phyloP scores from a whole-genome alignment of 2,888 invertebrate genomes.

The Nephrotoma guestfalica region DNA sequence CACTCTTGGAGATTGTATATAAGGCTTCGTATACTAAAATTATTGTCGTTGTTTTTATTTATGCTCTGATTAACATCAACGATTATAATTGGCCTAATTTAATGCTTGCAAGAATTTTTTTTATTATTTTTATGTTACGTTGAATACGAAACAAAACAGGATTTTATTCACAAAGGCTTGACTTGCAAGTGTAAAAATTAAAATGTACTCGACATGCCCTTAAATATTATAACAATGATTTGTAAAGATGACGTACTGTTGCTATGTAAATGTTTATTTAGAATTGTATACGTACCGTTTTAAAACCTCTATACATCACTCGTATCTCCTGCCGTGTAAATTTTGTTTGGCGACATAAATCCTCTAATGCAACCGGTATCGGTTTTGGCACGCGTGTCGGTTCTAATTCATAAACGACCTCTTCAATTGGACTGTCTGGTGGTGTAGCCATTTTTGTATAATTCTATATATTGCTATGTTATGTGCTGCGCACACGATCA shows the following conservation, averaged over 20 bases:
- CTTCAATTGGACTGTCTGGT: slow-evolving; percentile 74
- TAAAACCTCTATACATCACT: slow-evolving; percentile 95
- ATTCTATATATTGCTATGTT: not conserved
- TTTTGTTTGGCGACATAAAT: slow-evolving; percentile 83
- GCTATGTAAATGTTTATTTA: not conserved
- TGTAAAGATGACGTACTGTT: not conserved
- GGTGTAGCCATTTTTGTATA: slow-evolving; percentile 57
- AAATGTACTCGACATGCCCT: too few species aligned
- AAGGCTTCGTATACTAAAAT: not conserved
- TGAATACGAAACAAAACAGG: not conserved
- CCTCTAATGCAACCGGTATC: slow-evolving; percentile 75
- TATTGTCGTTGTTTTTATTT: not conserved
- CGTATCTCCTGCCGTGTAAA: slow-evolving; percentile 91
- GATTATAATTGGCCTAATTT: not conserved
- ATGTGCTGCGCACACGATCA: not conserved
- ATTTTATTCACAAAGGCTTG: too few species aligned
- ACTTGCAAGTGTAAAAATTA: too few species aligned
- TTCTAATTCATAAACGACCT: slow-evolving; percentile 74
- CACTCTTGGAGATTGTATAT: not conserved
- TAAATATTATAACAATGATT: too few species aligned
- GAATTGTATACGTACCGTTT: slow-evolving; percentile 34
- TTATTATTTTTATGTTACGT: not conserved
- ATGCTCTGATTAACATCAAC: not conserved
- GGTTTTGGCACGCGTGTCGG: slow-evolving; percentile 62
- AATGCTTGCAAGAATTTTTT: not conserved